These are phyloP conservation scores for Therioaphis trifolii DNA, from an alignment of 2,888 invertebrate species.

Conservation along the genomic window DNA sequence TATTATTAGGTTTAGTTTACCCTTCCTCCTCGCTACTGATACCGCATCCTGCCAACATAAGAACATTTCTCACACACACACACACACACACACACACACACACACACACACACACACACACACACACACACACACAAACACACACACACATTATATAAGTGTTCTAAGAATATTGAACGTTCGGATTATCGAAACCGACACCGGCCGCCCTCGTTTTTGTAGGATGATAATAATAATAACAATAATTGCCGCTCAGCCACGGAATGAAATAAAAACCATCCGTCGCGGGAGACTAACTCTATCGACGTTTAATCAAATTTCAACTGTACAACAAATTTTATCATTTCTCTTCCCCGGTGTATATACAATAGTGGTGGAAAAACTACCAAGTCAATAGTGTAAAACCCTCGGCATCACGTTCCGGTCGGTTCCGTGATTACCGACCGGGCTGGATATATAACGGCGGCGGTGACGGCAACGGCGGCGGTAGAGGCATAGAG, in stretches of 20 bases:
- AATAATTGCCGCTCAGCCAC: constrained; percentile 1
- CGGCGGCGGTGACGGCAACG: not conserved
- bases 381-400: constrained; percentile 59
- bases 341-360: not conserved
- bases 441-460: constrained; percentile 15
- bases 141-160: not conserved
- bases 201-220: not conserved
- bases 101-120: too few species aligned
- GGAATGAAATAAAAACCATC: constrained; percentile 42
- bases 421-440: constrained; percentile 57
- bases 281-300: constrained; percentile 32
- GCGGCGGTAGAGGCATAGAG: too few species aligned
- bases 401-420: constrained; percentile 50
- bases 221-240: not conserved
- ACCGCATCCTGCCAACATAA: not conserved
- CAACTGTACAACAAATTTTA: constrained; percentile 7
- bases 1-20: constrained; percentile 57
- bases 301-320: constrained; percentile 47
- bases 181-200: constrained; percentile 53
- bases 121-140: too few species aligned
- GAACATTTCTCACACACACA: not conserved
- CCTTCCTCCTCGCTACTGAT: not conserved
- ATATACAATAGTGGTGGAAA: constrained; percentile 14
- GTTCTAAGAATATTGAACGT: constrained; percentile 36
- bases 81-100: too few species aligned